Evolutionary conservation across 92 coral and sea anemone genomes (phyloP).

Genomic region (Palythoa caribaeorum): DNA sequence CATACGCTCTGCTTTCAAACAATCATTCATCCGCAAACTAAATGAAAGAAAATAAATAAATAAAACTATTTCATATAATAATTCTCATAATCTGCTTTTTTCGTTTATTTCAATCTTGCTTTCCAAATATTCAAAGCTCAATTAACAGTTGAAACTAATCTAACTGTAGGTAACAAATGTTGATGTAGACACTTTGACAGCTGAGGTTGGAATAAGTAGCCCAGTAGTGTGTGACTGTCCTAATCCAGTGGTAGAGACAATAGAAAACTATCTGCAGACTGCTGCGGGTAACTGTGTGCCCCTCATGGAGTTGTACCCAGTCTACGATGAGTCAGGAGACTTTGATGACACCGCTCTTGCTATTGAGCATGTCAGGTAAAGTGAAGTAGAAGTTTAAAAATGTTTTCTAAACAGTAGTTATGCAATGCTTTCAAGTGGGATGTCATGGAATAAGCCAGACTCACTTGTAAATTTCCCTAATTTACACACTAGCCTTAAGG

Average conservation of each 20-base stretch:
- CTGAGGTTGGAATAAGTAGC: constrained; percentile 78
- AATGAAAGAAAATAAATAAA: no score
- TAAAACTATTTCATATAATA: no score
- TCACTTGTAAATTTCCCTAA: no score
- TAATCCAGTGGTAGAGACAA: constrained; percentile 52
- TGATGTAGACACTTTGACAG: constrained; percentile 69
- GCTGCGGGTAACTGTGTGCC: constrained; percentile 65
- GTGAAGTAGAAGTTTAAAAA: neutral
- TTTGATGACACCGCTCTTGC: constrained; percentile 92
- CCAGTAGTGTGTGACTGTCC: constrained; percentile 79
- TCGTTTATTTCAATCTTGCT: no score
- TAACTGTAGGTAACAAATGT: constrained; percentile 76
- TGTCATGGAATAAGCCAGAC: no score
- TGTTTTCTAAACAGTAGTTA: neutral
- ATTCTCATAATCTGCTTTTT: no score
- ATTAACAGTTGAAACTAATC: no score
- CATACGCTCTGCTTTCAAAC: no score
- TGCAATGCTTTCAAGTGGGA: neutral
- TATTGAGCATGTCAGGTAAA: constrained; percentile 92
- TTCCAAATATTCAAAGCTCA: neutral
- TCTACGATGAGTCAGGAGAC: constrained; percentile 93
- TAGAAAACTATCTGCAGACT: constrained; percentile 46
- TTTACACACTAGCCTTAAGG: no score
- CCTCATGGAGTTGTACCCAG: constrained; percentile 82
- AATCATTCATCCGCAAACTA: no score